Evolutionary conservation across 2,113 vertebrate genomes (phyloP).

Genomic region (Semicossyphus pulcher): DNA sequence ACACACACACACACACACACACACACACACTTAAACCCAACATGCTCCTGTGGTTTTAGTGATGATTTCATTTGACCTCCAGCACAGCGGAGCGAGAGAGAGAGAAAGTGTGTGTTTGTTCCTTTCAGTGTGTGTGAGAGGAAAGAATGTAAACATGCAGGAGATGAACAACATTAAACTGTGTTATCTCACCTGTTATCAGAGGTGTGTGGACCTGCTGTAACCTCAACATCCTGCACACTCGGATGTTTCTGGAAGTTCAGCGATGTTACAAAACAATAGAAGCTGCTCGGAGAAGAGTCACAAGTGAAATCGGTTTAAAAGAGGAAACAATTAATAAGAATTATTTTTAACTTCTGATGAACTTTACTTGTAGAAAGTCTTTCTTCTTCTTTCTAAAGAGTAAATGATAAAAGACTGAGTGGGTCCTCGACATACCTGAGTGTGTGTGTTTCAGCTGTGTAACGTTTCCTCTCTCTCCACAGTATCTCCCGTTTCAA

Average conservation of each 20-base stretch:
- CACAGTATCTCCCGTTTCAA: constrained; percentile 95
- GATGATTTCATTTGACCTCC: constrained; percentile 28
- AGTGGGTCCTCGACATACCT: no score
- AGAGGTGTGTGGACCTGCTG: background rate
- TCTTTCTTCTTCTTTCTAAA: no score
- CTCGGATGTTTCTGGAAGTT: background rate
- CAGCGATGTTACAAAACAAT: no score
- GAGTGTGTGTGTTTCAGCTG: background rate
- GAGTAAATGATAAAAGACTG: no score
- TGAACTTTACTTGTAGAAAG: no score
- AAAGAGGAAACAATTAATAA: no score
- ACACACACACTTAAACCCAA: no score
- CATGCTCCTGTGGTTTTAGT: no score
- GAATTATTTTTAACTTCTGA: no score
- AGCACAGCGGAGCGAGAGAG: background rate
- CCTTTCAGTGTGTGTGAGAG: background rate
- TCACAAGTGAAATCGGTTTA: no score
- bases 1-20: no score
- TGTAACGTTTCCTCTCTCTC: background rate
- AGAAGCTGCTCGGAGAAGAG: no score
- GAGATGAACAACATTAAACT: background rate
- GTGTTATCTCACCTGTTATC: constrained; percentile 23
- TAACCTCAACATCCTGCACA: background rate
- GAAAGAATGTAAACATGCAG: constrained; percentile 31
- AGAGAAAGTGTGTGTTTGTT: background rate